Evolutionary conservation across 2,113 vertebrate genomes (phyloP).

Genomic region (Rhynchomys soricoides): DNA sequence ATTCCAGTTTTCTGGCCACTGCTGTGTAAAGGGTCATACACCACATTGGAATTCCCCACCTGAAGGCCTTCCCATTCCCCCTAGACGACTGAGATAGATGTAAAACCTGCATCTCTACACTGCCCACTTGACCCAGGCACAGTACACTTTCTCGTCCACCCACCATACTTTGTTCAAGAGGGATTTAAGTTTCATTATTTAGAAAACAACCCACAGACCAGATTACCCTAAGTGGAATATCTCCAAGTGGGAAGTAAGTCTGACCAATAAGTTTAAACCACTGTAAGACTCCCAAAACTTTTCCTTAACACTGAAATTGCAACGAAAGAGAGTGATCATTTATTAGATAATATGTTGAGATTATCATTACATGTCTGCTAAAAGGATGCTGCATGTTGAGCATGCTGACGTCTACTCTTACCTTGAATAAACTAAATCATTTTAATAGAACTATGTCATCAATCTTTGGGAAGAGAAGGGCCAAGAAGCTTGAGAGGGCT

Average conservation of each 20-base stretch:
- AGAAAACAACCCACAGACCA: neutral
- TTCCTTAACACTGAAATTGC: neutral
- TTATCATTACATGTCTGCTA: neutral
- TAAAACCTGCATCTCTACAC: rapidly evolving
- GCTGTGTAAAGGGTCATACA: neutral
- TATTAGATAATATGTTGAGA: neutral
- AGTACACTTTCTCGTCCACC: neutral
- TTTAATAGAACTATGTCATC: neutral
- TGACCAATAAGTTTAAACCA: neutral
- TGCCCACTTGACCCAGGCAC: neutral
- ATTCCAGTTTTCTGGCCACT: neutral
- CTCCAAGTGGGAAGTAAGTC: neutral
- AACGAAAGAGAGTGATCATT: neutral
- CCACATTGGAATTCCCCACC: neutral
- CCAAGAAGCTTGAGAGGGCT: neutral
- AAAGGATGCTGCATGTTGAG: neutral
- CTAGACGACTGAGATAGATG: neutral
- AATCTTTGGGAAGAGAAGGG: neutral
- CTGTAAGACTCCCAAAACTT: neutral
- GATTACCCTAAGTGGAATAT: too few relatives aligned
- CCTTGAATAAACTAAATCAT: neutral
- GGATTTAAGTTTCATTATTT: neutral
- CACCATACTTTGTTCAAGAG: neutral
- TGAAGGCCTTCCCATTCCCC: neutral
- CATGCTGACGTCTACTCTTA: neutral